Evolutionary conservation across 2,113 vertebrate genomes (phyloP).

Genomic region (Lepidothrix coronata): DNA sequence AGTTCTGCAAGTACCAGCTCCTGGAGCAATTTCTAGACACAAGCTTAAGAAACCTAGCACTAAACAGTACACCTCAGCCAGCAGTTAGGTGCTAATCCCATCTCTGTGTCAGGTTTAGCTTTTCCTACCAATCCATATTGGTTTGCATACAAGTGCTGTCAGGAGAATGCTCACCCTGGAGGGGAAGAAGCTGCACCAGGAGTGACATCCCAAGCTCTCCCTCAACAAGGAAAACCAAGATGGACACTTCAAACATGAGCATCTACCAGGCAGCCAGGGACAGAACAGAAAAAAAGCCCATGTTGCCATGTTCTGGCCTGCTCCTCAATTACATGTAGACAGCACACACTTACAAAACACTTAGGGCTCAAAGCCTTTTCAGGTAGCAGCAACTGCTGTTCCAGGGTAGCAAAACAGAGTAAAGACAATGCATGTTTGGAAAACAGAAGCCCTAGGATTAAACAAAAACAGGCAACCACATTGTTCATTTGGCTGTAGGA

Average conservation of each 20-base stretch:
- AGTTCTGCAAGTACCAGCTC: background rate
- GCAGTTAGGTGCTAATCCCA: background rate
- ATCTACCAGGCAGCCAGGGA: background rate
- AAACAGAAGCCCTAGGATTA: background rate
- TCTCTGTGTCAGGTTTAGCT: background rate
- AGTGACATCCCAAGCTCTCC: background rate
- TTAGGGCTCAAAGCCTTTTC: background rate
- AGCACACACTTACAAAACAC: background rate
- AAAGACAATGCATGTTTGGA: background rate
- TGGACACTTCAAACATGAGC: accelerated
- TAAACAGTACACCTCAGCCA: background rate
- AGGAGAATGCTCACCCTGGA: background rate
- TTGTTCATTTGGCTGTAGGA: background rate
- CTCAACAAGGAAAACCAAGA: background rate
- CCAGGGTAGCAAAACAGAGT: background rate
- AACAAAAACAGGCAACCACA: background rate
- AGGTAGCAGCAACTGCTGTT: background rate
- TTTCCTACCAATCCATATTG: background rate
- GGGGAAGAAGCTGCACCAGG: background rate
- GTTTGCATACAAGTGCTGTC: background rate
- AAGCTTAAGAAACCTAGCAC: background rate
- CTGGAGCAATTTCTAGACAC: background rate
- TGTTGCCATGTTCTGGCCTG: background rate
- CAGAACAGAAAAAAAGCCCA: background rate
- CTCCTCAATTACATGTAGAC: background rate